Conservation (phyloP, 2,113 vertebrate species). For the Okapia johnstoni region DNA sequence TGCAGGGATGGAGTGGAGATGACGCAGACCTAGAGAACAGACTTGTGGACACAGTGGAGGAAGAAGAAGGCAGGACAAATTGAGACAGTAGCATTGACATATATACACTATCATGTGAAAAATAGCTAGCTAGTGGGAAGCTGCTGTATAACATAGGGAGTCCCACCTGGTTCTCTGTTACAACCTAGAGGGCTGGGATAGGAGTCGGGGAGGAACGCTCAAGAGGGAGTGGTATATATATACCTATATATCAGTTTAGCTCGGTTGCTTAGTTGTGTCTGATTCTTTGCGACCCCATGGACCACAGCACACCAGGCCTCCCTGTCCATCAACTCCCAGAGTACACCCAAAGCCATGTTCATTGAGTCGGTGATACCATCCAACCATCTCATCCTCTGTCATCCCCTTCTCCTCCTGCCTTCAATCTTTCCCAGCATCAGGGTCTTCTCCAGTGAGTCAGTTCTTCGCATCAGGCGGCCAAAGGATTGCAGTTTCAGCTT, state of each 20-base stretch:
- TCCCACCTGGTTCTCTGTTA: neutral
- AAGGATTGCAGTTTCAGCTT: neutral
- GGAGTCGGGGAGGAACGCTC: neutral
- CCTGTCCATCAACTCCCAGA: neutral
- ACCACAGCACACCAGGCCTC: neutral
- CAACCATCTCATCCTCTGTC: neutral
- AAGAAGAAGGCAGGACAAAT: neutral
- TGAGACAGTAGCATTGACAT: neutral
- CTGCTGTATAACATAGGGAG: neutral
- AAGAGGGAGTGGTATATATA: neutral
- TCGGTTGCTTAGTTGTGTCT: neutral
- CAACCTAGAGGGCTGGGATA: neutral
- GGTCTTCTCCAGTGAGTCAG: neutral
- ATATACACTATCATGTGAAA: neutral
- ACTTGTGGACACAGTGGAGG: neutral
- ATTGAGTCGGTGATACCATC: neutral
- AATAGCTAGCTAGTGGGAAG: neutral
- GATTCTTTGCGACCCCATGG: neutral
- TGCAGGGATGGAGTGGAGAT: neutral
- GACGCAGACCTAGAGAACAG: neutral
- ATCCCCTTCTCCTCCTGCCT: neutral
- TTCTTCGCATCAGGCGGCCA: neutral
- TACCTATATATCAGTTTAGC: neutral
- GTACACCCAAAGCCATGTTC: neutral
- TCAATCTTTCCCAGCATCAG: neutral